These are phyloP conservation scores for Corydoras maculifer DNA, from an alignment of 2,113 vertebrate species.

Conservation along the genomic window DNA sequence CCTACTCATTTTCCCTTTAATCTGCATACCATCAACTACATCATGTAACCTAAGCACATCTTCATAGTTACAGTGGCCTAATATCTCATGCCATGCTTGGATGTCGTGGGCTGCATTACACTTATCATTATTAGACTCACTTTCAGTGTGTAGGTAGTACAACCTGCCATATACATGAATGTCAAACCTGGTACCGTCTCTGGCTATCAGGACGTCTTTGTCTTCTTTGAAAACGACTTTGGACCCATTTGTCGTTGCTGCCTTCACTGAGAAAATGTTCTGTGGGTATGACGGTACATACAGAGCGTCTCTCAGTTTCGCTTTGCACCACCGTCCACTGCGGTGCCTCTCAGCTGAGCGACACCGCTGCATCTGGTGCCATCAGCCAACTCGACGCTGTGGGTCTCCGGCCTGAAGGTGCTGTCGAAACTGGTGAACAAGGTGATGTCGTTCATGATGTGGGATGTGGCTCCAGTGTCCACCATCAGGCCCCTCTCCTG, in stretches of 20 bases:
- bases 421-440: constrained; percentile 21
- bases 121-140: background rate
- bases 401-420: constrained; percentile 16
- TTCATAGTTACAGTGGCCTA: background rate
- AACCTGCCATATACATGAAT: constrained; percentile 10
- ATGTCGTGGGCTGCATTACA: background rate
- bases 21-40: background rate
- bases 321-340: background rate
- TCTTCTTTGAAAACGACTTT: constrained; percentile 22
- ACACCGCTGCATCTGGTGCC: constrained; percentile 15
- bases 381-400: constrained; percentile 24
- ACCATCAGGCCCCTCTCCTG: constrained; percentile 25
- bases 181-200: constrained; percentile 15
- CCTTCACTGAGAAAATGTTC: constrained; percentile 36
- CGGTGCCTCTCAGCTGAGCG: constrained; percentile 16
- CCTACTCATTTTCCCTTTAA: background rate
- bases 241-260: constrained; percentile 16
- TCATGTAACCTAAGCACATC: background rate
- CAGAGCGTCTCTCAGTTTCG: constrained; percentile 10
- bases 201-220: constrained; percentile 11
- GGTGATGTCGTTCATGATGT: constrained; percentile 19
- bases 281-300: constrained; percentile 33
- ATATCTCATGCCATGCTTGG: background rate
- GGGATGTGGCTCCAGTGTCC: constrained; percentile 19
- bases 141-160: constrained; percentile 26